Base-by-base conservation (phyloP, 2,113 vertebrate genomes). In the Cisticola juncidis region DNA sequence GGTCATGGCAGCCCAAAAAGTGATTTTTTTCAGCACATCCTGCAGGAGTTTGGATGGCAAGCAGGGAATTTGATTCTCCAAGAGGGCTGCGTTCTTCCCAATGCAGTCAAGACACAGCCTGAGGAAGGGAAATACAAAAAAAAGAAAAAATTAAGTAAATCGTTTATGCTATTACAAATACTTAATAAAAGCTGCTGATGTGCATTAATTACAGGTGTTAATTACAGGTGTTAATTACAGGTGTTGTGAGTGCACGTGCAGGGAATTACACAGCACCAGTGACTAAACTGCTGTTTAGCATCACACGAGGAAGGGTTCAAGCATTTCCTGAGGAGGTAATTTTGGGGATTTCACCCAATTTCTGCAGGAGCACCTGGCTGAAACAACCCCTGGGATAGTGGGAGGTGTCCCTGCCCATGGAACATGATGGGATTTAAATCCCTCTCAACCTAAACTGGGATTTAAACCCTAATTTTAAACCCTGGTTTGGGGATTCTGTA, bases 81-180 rank as follows among this genome's bases (percentile, higher is more conserved):
- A 88, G 44, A 95, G 97, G 51, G 83, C 17, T 31, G 97, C 93
- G 18, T 98, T 99, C 94, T 98, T 99, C 54, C 98, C 99, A 65
- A 99, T 98, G 96, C 97, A 99, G 96, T 99, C 99, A 26, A 99
- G 98, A 90, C 98, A 99, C 84, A 98, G 98, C 97, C 99, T 99
- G 94, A 51, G 79, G 86, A n/a, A 76, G 66, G 58, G 24, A 44
- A 56, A 16, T 0, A 11, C 8, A 0, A 4, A 2, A 0, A 5
- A 13, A 3, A 3, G 1, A 31, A 11, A 31, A 16, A 31, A 9
- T 29, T 47, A 57, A 60, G 17, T 40, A 47, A 85, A 79, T 38
- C 17, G 44, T 48, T 79, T 84, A 1, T 36, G 86, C 42, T 5
- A 18, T 61, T 18, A 29, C 42, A 35, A n/a, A 40, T 19, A 33